Evolutionary conservation across 1,140 invertebrate genomes (phyloP).

Genomic region (Euglossa dilemma): DNA sequence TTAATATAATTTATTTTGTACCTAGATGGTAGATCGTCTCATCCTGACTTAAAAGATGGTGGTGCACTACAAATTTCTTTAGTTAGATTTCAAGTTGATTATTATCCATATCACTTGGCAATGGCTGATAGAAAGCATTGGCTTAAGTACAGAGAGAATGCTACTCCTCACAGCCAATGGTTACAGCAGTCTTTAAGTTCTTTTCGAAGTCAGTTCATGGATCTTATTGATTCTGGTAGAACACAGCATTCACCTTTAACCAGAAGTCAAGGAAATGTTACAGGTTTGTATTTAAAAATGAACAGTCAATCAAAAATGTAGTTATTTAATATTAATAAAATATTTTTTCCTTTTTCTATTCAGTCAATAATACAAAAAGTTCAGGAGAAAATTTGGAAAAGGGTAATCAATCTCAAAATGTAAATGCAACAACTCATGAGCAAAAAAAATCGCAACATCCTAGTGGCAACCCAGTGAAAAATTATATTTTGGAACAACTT

Average conservation of each 20-base stretch:
- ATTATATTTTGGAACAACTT: slow-evolving; percentile 87
- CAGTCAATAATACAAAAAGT: slow-evolving; percentile 70
- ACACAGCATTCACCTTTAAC: slow-evolving; percentile 84
- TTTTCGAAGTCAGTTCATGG: slow-evolving; percentile 87
- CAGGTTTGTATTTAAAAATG: slow-evolving; percentile 56
- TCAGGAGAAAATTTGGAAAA: slow-evolving; percentile 72
- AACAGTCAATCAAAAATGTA: neutral
- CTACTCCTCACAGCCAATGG: slow-evolving; percentile 89
- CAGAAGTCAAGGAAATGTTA: slow-evolving; percentile 77
- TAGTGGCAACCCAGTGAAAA: slow-evolving; percentile 85
- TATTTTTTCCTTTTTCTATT: slow-evolving; percentile 27
- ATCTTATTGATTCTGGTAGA: slow-evolving; percentile 85
- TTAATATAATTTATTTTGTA: slow-evolving; percentile 36
- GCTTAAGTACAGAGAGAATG: slow-evolving; percentile 88
- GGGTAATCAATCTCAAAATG: slow-evolving; percentile 63
- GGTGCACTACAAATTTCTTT: slow-evolving; percentile 97
- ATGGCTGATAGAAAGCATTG: slow-evolving; percentile 93
- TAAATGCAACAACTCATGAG: slow-evolving; percentile 63
- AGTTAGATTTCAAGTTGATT: slow-evolving; percentile 94
- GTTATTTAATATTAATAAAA: neutral
- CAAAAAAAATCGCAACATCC: slow-evolving; percentile 75
- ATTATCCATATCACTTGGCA: slow-evolving; percentile 98
- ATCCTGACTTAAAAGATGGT: slow-evolving; percentile 93
- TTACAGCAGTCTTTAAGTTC: slow-evolving; percentile 87
- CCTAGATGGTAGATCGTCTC: slow-evolving; percentile 90